These are phyloP conservation scores for Pteromalus puparum DNA, from an alignment of 1,140 invertebrate species.

Conservation along the genomic window DNA sequence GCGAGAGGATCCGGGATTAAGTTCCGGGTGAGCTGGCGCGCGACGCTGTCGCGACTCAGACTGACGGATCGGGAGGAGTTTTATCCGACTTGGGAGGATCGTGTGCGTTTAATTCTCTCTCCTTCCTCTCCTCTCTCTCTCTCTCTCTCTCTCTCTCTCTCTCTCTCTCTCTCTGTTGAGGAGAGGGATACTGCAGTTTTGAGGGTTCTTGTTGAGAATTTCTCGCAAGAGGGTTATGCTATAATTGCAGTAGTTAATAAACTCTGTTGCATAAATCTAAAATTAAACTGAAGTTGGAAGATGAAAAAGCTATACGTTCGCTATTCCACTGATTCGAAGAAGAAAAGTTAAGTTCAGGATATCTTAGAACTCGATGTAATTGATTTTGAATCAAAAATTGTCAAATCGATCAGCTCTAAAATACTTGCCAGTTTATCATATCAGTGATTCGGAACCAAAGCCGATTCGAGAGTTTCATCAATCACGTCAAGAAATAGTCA, in stretches of 20 bases:
- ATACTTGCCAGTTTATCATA: no score
- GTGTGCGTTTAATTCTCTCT: neutral
- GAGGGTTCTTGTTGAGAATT: slow-evolving; percentile 24
- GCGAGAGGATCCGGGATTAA: neutral
- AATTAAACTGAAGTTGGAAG: neutral
- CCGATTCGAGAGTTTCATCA: no score
- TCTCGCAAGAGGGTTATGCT: neutral
- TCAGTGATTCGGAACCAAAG: no score
- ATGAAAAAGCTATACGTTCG: no score
- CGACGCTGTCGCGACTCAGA: neutral
- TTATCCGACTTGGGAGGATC: neutral
- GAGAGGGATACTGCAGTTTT: slow-evolving; percentile 1
- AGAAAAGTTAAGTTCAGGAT: no score
- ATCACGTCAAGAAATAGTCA: neutral
- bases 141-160: no score
- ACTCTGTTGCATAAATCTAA: neutral
- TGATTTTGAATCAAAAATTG: no score
- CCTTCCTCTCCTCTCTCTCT: no score
- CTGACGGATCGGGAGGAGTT: neutral
- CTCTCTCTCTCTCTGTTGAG: neutral
- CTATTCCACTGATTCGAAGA: no score
- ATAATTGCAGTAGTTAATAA: neutral
- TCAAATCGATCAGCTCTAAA: no score
- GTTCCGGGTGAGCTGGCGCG: neutral
- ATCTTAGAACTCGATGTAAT: no score